Evolutionary conservation across 2,888 invertebrate genomes (phyloP).

Genomic region (Andricus quercusramuli): DNA sequence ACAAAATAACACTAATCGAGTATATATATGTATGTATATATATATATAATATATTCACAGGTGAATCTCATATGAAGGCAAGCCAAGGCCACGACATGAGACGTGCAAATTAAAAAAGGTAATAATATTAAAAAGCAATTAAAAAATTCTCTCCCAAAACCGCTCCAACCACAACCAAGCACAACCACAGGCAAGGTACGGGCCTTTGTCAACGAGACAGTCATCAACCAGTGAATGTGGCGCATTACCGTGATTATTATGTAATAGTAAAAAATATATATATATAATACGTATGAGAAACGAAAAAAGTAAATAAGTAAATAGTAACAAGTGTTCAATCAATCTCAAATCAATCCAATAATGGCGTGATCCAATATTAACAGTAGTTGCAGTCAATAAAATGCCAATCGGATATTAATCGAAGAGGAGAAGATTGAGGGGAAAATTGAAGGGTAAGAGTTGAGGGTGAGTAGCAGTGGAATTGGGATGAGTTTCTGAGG

Average conservation of each 20-base stretch:
- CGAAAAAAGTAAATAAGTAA: slow-evolving; percentile 57
- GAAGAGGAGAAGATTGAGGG: slow-evolving; percentile 14
- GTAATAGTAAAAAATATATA: slow-evolving; percentile 69
- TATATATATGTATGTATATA: slow-evolving; percentile 59
- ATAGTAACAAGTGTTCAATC: slow-evolving; percentile 66
- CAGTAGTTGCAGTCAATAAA: slow-evolving; percentile 69
- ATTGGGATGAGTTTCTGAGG: slow-evolving; percentile 44
- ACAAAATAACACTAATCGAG: slow-evolving; percentile 65
- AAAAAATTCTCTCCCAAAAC: slow-evolving; percentile 78
- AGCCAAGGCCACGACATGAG: slow-evolving; percentile 79
- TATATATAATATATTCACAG: slow-evolving; percentile 72
- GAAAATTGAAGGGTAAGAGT: slow-evolving; percentile 35
- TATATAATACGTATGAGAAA: slow-evolving; percentile 64
- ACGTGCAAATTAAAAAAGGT: slow-evolving; percentile 77
- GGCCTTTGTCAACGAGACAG: slow-evolving; percentile 77
- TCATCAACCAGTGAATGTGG: slow-evolving; percentile 76
- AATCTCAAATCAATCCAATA: slow-evolving; percentile 63
- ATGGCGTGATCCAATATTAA: slow-evolving; percentile 68
- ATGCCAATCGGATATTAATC: slow-evolving; percentile 67
- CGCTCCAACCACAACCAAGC: slow-evolving; percentile 79
- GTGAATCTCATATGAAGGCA: slow-evolving; percentile 78
- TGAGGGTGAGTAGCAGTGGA: slow-evolving; percentile 47
- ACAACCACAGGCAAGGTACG: slow-evolving; percentile 78
- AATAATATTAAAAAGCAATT: slow-evolving; percentile 74
- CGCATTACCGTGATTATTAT: slow-evolving; percentile 77